Evolutionary conservation across 2,888 invertebrate species (phyloP), one percentile per base, ranked within the genome.

Genomic region (Zaprionus bogoriensis): DNA sequence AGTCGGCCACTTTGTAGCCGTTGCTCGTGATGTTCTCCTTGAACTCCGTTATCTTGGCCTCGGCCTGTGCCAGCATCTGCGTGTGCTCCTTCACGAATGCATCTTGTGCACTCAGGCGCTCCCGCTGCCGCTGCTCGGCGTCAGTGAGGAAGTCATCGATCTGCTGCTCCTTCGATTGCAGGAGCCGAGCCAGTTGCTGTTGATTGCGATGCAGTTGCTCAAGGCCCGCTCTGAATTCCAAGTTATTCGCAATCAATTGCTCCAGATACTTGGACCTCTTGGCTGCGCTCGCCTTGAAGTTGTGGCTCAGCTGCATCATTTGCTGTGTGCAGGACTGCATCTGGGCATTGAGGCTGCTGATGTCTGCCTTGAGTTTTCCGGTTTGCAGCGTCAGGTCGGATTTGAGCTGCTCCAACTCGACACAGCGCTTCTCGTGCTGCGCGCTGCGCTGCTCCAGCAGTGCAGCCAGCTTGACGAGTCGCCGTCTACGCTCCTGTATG

Each of bases 61-160:
- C 50, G 3, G 51, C 78, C 1, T 39, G 4, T 1, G 30, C 23
- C 20, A 77, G 25, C 1, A 14, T 5, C 7, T 41, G 23, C 6
- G 46, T 54, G 39, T 61, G 54, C 9, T 45, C 27, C 4, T 36
- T 47, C 1, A 75, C 32, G 5, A 38, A 48, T 0, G 20, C 20
- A 4, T 30, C 3, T 3, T 63, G 59, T 1, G 22, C 22, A 2
- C 25, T 3, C 14, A 75, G 27, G 4, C 45, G 54, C 12, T 64
- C 39, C 14, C 60, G 20, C 9, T 80, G 83, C 5, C 61, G 46
- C 4, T 50, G 22, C 42, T 88, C 88, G 12, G 73, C 77, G 3
- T 52, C 22, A 4, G 42, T 23, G 25, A 88, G 70, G 0, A 55
- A 54, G 0, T 76, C 48, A 6, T 82, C 74, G 41, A 75, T 80